Evolutionary conservation across 2,888 invertebrate species (phyloP), one percentile per base, ranked within the genome.

Genomic region (Metallyticus violacea): DNA sequence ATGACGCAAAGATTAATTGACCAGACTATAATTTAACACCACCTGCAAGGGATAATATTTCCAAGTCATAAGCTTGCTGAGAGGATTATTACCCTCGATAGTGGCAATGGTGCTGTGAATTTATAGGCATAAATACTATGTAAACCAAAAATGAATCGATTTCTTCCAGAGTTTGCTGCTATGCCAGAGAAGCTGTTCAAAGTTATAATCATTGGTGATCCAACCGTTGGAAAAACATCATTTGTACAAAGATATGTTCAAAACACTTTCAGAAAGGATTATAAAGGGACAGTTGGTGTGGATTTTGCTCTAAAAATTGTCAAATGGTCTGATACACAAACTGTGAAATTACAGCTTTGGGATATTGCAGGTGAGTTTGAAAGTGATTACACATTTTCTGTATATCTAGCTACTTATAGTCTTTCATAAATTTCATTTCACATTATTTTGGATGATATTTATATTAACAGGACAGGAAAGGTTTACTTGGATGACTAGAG

Each of bases 401-500:
- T 0, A 28, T 22, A 29, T 81, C 3, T 81, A 81, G 22, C 0
- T 1, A n/a, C 22, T n/a, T 62, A 15, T 15, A 4, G 15, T 15
- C 1, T 0, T 25, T n/a, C 28, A 15, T 15, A 28, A 6, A 1
- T 1, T 25, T 79, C 6, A 30, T 81, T 6, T 80, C 26, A 85
- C 79, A 85, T 84, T 27, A 27, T 22, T 29, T 26, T 15, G 40
- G 77, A 22, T 26, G 26, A 29, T 40, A 40, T 80, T n/a, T 84
- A 76, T 26, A 30, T 30, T 40, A 82, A 86, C 26, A 94, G 94
- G 94, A 85, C 94, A 94, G 90, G 94, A 94, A 89, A 90, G 94
- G 88, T 94, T 94, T 89, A 93, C 93, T 1, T 93, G 93, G 92
- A 94, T 94, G 94, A 93, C 94, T 0, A 89, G 94, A 85, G 94